Conservation (phyloP, 2,113 vertebrate species). For the Marcusenius ussheri region DNA sequence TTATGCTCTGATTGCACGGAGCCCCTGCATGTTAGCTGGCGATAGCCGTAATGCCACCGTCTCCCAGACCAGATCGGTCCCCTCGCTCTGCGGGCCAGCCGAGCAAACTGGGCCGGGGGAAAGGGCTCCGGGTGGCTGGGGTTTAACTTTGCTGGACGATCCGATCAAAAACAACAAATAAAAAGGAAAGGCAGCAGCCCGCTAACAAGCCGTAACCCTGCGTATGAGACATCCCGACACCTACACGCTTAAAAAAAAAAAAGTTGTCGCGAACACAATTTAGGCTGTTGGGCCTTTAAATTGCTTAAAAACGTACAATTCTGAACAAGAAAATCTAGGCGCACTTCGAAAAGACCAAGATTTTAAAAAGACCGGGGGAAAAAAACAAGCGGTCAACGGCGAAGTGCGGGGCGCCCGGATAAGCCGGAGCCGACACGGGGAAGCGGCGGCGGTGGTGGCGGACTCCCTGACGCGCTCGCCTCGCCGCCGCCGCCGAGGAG, state of each 20-base stretch:
- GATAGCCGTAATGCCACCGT: background rate
- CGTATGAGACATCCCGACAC: background rate
- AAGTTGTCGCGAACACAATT: background rate
- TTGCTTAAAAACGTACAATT: background rate
- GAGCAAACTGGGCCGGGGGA: background rate
- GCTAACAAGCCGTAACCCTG: background rate
- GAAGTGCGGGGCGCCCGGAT: background rate
- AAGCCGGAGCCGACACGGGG: background rate
- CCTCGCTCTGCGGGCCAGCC: background rate
- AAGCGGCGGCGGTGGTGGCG: background rate
- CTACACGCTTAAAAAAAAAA: background rate
- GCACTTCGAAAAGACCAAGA: background rate
- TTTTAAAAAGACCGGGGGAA: background rate
- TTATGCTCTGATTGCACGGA: background rate
- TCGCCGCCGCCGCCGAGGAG: background rate
- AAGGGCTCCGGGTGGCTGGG: too few relatives aligned
- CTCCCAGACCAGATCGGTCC: background rate
- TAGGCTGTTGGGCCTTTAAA: background rate
- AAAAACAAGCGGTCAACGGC: background rate
- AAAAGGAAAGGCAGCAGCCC: background rate
- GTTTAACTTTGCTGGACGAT: background rate
- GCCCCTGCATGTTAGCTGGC: background rate
- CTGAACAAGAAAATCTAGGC: background rate
- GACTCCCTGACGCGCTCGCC: background rate
- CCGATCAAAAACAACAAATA: background rate